Percentiles rank a stretch among this genome's conserved stretches.
Conservation (phyloP, 2,113 vertebrate genomes). For the Silurus meridionalis region DNA sequence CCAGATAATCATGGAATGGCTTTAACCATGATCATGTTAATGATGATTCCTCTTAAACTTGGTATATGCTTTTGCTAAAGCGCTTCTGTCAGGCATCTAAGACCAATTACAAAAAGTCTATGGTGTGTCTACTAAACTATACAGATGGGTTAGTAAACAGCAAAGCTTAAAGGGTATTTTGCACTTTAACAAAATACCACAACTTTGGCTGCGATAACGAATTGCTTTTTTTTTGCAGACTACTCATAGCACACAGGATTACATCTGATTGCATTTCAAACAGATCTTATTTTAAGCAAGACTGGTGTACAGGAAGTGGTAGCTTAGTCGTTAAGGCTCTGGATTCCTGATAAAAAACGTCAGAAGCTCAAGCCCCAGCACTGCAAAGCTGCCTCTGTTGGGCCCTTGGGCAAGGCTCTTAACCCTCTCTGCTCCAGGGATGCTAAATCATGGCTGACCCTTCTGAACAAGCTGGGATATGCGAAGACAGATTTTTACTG, state of each 20-base stretch:
- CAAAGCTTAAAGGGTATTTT: neutral
- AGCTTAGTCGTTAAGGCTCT: no score
- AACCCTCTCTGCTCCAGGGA: no score
- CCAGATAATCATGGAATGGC: neutral
- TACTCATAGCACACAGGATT: neutral
- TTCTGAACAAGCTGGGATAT: no score
- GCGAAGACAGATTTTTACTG: no score
- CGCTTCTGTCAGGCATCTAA: neutral
- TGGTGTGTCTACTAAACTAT: neutral
- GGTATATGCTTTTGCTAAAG: neutral
- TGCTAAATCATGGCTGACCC: no score
- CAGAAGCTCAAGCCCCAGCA: no score
- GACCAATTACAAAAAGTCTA: neutral
- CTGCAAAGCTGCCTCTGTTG: no score
- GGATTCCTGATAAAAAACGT: no score
- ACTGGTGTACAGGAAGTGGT: neutral
- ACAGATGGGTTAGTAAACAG: neutral
- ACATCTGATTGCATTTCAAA: neutral
- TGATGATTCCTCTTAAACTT: neutral
- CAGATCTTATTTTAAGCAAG: neutral
- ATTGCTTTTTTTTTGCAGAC: neutral
- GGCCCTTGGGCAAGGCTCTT: no score
- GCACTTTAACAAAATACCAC: neutral
- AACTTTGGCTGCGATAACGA: neutral
- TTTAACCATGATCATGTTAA: neutral